phyloP scores from a whole-genome alignment of 2,797 vertebrate genomes.

The Pachyuromys duprasi region DNA sequence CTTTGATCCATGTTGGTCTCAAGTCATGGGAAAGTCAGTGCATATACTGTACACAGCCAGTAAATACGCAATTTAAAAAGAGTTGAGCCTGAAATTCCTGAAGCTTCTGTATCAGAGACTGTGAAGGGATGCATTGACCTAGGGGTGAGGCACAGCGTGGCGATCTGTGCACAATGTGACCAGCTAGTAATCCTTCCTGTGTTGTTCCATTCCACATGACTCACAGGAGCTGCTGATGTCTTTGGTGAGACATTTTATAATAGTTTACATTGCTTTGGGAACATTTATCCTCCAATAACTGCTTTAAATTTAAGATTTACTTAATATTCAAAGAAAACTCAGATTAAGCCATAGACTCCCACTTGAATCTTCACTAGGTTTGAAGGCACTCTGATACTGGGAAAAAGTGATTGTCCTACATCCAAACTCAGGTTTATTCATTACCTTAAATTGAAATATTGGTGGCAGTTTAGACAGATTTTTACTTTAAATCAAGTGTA shows the following conservation, averaged over 20 bases:
- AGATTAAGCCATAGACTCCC: slow-evolving; percentile 72
- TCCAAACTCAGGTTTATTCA: slow-evolving; percentile 80
- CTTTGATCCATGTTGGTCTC: slow-evolving; percentile 62
- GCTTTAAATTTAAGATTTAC: slow-evolving; percentile 72
- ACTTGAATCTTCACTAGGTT: slow-evolving; percentile 46
- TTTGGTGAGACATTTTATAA: slow-evolving; percentile 49
- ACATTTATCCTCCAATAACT: slow-evolving; percentile 65
- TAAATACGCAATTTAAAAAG: slow-evolving; percentile 44
- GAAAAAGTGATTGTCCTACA: slow-evolving; percentile 60
- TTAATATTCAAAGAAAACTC: slow-evolving; percentile 63
- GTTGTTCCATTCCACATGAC: slow-evolving; percentile 39
- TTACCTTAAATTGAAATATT: slow-evolving; percentile 67
- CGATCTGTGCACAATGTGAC: too few species aligned
- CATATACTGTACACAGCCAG: slow-evolving; percentile 58
- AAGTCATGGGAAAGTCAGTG: slow-evolving; percentile 62
- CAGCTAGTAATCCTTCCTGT: neutral
- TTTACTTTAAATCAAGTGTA: slow-evolving; percentile 66
- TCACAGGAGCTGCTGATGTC: slow-evolving; percentile 65
- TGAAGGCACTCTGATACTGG: slow-evolving; percentile 33
- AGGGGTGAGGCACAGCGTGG: neutral
- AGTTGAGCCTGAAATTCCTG: slow-evolving; percentile 60
- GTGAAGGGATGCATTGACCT: neutral
- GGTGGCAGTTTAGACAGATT: slow-evolving; percentile 49
- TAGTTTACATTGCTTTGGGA: slow-evolving; percentile 76
- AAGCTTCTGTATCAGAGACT: slow-evolving; percentile 4